phyloP scores from a whole-genome alignment of 2,113 vertebrate species.

The Tragelaphus scriptus region DNA sequence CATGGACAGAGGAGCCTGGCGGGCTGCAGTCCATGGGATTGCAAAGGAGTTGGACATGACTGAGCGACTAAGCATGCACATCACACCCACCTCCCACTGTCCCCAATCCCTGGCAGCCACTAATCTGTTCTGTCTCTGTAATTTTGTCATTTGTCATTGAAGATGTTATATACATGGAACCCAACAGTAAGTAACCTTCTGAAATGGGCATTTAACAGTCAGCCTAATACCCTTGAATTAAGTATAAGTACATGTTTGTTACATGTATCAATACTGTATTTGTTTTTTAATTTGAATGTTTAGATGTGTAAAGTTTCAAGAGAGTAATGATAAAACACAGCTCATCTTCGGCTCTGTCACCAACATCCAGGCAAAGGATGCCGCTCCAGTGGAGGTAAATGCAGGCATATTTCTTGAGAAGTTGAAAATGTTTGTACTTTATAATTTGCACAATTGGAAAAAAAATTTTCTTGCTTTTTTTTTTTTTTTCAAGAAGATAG shows the following conservation, averaged over 20 bases:
- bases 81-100: not conserved
- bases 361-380: constrained; percentile 92
- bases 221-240: not conserved
- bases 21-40: not conserved
- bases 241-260: not conserved
- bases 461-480: not conserved
- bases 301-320: constrained; percentile 96
- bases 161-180: not conserved
- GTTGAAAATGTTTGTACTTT: not conserved
- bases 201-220: not conserved
- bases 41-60: not conserved
- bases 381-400: constrained; percentile 89
- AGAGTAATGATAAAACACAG: constrained; percentile 92
- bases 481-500: constrained; percentile 82
- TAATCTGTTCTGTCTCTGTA: not conserved
- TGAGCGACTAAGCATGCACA: not conserved
- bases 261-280: not conserved
- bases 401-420: not conserved
- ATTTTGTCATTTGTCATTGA: not conserved
- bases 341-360: constrained; percentile 94
- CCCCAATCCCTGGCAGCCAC: not conserved
- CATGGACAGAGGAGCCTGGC: not conserved
- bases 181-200: not conserved
- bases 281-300: constrained; percentile 26
- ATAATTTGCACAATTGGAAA: not conserved